Percentiles rank a stretch among this genome's conserved stretches.
Conservation (phyloP, 2,888 invertebrate species). For the Nemotelus nigrinus region DNA sequence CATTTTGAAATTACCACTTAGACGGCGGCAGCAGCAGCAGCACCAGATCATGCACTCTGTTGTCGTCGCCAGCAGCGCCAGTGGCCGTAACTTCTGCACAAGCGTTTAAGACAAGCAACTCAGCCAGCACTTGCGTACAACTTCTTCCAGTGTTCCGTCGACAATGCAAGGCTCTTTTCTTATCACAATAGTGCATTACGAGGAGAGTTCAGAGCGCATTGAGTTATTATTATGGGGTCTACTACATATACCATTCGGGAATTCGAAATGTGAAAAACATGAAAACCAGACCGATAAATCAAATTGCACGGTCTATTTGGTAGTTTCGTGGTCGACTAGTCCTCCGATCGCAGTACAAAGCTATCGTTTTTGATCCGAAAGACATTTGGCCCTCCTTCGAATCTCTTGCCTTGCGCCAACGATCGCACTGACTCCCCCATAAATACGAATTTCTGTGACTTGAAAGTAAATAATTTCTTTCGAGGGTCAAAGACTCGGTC, state of each 20-base stretch:
- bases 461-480: conserved; percentile 28
- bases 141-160: background rate
- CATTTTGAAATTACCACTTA: conserved; percentile 36
- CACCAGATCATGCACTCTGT: conserved; percentile 8
- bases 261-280: conserved; percentile 25
- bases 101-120: background rate
- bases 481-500: conserved; percentile 39
- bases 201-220: background rate
- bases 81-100: background rate
- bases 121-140: background rate
- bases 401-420: no score
- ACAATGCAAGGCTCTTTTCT: background rate
- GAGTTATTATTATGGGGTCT: conserved; percentile 23
- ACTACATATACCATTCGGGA: background rate
- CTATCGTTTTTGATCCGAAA: background rate
- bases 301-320: conserved; percentile 32
- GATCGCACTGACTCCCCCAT: background rate
- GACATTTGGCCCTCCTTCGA: background rate
- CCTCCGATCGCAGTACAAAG: background rate
- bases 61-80: background rate
- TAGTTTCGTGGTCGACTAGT: background rate
- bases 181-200: conserved; percentile 25
- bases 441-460: conserved; percentile 20
- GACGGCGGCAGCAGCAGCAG: background rate
- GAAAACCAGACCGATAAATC: conserved; percentile 24